A percentile compares a stretch with the other conserved stretches of the same genome.
phyloP scores from a whole-genome alignment of 2,797 vertebrate genomes.

The Amniataba percoides region DNA sequence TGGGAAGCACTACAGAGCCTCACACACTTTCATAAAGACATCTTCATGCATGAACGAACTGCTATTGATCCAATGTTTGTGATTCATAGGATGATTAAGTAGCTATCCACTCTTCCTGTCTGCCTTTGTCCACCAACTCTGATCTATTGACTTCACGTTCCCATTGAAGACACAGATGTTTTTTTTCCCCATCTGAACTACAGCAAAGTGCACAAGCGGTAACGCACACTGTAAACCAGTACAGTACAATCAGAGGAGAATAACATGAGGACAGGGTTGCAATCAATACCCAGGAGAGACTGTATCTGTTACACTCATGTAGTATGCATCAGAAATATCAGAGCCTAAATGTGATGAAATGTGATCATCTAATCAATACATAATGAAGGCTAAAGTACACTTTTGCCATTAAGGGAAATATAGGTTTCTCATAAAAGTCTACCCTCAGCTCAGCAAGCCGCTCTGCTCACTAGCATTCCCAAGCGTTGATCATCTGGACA shows the following conservation, averaged over 20 bases:
- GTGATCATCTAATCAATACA: conserved; percentile 70
- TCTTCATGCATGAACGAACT: conserved; percentile 46
- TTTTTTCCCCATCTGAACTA: background rate
- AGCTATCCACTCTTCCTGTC: conserved; percentile 38
- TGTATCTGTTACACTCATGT: conserved; percentile 64
- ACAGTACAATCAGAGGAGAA: conserved; percentile 38
- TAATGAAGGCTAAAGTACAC: conserved; percentile 46
- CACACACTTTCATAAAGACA: conserved; percentile 38
- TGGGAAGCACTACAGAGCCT: conserved; percentile 35
- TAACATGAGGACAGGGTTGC: conserved; percentile 24
- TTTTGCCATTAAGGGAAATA: conserved; percentile 56
- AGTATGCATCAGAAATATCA: conserved; percentile 60
- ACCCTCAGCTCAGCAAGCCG: conserved; percentile 20
- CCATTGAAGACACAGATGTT: conserved; percentile 18
- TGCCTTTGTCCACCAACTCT: conserved; percentile 28
- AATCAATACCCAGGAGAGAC: conserved; percentile 57
- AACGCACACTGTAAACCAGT: conserved; percentile 42
- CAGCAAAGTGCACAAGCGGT: conserved; percentile 1
- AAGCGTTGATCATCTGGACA: conserved; percentile 56
- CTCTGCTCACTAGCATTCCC: conserved; percentile 48
- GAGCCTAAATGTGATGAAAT: conserved; percentile 71
- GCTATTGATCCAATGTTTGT: conserved; percentile 58
- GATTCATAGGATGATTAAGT: conserved; percentile 56
- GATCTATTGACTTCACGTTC: conserved; percentile 28
- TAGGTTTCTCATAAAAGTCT: conserved; percentile 44